Conservation (phyloP, 2,797 vertebrate genomes). For the Xiphorhynchus erythropygius region DNA sequence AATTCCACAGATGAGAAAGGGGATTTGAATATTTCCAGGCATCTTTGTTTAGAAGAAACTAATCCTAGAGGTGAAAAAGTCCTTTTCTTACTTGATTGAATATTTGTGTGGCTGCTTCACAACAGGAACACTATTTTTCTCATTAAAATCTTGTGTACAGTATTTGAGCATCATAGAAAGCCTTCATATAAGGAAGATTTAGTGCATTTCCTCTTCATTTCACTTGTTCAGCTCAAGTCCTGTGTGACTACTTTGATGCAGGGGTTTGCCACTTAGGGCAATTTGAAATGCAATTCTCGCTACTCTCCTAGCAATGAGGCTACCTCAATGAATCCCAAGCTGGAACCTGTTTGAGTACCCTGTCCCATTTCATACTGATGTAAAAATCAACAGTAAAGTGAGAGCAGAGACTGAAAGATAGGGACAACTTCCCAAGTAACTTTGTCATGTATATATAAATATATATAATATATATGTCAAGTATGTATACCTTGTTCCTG, state of each 20-base stretch:
- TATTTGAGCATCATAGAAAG: background rate
- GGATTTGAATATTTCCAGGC: background rate
- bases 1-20: background rate
- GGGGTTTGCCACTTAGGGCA: background rate
- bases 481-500: background rate
- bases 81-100: background rate
- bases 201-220: background rate
- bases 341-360: background rate
- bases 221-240: background rate
- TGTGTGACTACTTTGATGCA: background rate
- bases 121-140: background rate
- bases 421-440: background rate
- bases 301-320: background rate
- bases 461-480: background rate
- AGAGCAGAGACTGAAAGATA: background rate
- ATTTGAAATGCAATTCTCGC: background rate
- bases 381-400: background rate
- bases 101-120: background rate
- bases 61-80: background rate
- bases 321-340: background rate
- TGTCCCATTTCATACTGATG: background rate
- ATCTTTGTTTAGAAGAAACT: background rate
- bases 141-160: background rate
- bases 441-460: background rate
- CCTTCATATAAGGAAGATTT: background rate